These are phyloP conservation scores for Hemiscyllium ocellatum DNA, from an alignment of 2,113 vertebrate genomes.

Conservation along the genomic window DNA sequence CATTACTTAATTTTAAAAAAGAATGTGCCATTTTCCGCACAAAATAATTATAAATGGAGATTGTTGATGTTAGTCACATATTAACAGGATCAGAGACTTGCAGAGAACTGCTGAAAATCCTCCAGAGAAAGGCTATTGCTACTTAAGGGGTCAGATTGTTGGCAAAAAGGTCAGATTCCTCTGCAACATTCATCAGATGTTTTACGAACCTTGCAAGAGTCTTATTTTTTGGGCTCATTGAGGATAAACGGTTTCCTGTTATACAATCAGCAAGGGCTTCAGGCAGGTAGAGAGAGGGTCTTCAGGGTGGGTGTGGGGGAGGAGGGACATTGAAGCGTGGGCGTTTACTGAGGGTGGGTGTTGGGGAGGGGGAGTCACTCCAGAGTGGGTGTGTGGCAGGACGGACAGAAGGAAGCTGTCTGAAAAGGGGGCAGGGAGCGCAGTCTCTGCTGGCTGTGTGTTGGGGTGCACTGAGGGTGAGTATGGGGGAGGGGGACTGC, in stretches of 20 bases:
- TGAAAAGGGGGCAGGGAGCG: too few species aligned
- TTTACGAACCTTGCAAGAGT: neutral
- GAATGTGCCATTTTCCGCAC: neutral
- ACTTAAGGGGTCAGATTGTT: neutral
- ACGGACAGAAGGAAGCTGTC: too few species aligned
- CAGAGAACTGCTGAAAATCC: neutral
- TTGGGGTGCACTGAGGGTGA: too few species aligned
- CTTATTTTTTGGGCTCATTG: neutral
- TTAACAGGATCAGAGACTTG: neutral
- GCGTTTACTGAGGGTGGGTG: too few species aligned
- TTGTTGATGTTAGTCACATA: neutral
- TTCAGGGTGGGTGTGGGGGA: too few species aligned
- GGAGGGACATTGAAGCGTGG: too few species aligned
- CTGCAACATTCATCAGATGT: neutral
- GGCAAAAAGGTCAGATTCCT: neutral
- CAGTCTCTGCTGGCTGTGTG: fast-evolving
- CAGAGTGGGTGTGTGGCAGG: too few species aligned
- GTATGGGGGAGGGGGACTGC: too few species aligned
- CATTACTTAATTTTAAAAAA: neutral
- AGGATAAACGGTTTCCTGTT: neutral
- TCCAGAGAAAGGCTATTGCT: neutral
- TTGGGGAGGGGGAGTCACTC: too few species aligned
- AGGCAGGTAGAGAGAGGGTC: neutral
- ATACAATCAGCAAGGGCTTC: neutral
- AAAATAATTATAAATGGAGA: neutral